phyloP scores from a whole-genome alignment of 53 echinoderm and acorn worm species.

The Paelopatides confundens region DNA sequence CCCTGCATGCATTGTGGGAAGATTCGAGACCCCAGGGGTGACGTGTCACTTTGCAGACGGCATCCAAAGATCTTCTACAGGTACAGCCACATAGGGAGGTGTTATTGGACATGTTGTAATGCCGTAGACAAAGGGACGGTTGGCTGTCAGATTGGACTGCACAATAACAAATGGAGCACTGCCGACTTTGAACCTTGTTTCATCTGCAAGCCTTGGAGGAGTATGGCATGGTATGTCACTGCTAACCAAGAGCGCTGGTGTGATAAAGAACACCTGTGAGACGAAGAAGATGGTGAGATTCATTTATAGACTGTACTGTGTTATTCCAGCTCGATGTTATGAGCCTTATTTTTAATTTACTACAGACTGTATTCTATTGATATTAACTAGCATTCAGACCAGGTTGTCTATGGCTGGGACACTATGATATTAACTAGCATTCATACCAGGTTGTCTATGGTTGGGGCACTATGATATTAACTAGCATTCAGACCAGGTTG shows the following conservation, averaged over 20 bases:
- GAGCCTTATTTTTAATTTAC: no score
- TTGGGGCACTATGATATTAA: no score
- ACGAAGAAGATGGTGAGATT: no score
- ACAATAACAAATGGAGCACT: slow-evolving; percentile 94
- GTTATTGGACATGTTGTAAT: slow-evolving; percentile 93
- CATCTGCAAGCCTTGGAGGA: slow-evolving; percentile 62
- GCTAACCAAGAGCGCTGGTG: slow-evolving; percentile 27
- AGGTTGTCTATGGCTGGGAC: no score
- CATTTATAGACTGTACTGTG: no score
- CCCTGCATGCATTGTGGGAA: slow-evolving; percentile 99
- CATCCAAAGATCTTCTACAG: slow-evolving; percentile 96
- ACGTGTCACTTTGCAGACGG: slow-evolving; percentile 93
- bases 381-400: no score
- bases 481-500: no score
- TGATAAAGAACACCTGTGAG: slow-evolving; percentile 29
- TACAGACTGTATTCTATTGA: no score
- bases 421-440: no score
- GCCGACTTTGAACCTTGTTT: slow-evolving; percentile 49
- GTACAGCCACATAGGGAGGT: slow-evolving; percentile 81
- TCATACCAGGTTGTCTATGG: no score
- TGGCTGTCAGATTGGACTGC: slow-evolving; percentile 81
- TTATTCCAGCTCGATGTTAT: no score
- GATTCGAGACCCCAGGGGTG: slow-evolving; percentile 87
- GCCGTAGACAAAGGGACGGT: slow-evolving; percentile 68
- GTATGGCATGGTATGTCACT: slow-evolving; percentile 47